phyloP scores from a whole-genome alignment of 2,888 invertebrate genomes.

The Sisyra nigra region DNA sequence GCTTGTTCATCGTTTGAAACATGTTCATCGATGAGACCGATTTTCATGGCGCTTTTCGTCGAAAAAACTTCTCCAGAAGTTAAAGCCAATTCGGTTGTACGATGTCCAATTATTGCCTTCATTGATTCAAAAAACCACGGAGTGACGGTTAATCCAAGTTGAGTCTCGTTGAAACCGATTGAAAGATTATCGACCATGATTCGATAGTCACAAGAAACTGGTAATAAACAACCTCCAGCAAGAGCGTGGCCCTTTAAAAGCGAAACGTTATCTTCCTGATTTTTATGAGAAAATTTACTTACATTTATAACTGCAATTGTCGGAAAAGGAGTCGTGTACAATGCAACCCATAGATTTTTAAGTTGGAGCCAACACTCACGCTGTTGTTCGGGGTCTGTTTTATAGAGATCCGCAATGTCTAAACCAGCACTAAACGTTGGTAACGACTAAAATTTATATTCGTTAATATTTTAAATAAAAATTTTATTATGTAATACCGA shows the following conservation, averaged over 20 bases:
- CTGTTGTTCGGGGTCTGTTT: conserved; percentile 50
- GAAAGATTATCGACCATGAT: conserved; percentile 63
- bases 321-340: conserved; percentile 54
- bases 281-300: no score
- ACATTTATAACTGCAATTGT: conserved; percentile 77
- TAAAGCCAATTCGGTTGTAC: conserved; percentile 59
- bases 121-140: conserved; percentile 51
- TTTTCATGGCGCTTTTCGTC: conserved; percentile 58
- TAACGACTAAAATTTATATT: no score
- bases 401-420: conserved; percentile 78
- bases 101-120: conserved; percentile 42
- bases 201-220: conserved; percentile 70
- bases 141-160: conserved; percentile 65
- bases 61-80: conserved; percentile 55
- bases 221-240: conserved; percentile 68
- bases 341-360: conserved; percentile 65
- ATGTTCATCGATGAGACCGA: conserved; percentile 62
- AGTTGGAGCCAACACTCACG: conserved; percentile 58
- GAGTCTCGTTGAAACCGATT: conserved; percentile 79
- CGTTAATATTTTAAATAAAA: no score
- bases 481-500: no score
- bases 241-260: conserved; percentile 56
- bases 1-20: conserved; percentile 51
- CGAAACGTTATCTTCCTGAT: no score
- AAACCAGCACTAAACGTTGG: no score